Conservation (phyloP, 2,888 invertebrate genomes). For the Trichacis sp. region DNA sequence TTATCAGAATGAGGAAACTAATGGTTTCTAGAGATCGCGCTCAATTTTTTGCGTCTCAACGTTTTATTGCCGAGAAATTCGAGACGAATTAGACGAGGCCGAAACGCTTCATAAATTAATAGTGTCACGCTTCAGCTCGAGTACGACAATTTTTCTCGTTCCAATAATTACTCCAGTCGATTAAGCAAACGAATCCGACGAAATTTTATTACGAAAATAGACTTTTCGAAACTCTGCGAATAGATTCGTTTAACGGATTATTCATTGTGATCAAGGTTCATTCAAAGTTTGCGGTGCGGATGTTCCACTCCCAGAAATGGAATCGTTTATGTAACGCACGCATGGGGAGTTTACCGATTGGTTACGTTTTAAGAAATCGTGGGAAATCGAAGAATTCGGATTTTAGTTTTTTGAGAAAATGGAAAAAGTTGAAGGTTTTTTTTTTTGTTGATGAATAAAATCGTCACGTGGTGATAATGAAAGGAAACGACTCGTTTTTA, state of each 20-base stretch:
- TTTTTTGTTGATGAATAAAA: too few relatives aligned
- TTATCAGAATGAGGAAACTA: too few relatives aligned
- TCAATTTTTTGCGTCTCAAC: not conserved
- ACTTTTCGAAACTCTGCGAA: too few relatives aligned
- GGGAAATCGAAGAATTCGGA: too few relatives aligned
- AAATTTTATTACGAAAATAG: too few relatives aligned
- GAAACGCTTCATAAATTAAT: slow-evolving; percentile 39
- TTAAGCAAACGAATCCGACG: slow-evolving; percentile 14
- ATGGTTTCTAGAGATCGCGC: too few relatives aligned
- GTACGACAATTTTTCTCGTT: slow-evolving; percentile 16
- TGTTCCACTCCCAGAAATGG: slow-evolving; percentile 56
- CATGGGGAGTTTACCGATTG: slow-evolving; percentile 7
- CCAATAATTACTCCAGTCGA: slow-evolving; percentile 26
- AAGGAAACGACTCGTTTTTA: slow-evolving; percentile 62
- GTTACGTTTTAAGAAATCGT: not conserved
- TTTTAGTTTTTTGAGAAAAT: too few relatives aligned
- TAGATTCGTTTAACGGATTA: slow-evolving; percentile 43
- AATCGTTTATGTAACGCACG: slow-evolving; percentile 50
- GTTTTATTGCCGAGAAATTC: not conserved
- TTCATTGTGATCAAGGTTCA: slow-evolving; percentile 49
- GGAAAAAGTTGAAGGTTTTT: too few relatives aligned
- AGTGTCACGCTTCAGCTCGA: slow-evolving; percentile 36
- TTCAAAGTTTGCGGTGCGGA: slow-evolving; percentile 50
- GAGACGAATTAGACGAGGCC: slow-evolving; percentile 24
- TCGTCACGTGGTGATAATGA: slow-evolving; percentile 32